Evolutionary conservation across 2,888 invertebrate genomes (phyloP).

Genomic region (Oscheius sp.): DNA sequence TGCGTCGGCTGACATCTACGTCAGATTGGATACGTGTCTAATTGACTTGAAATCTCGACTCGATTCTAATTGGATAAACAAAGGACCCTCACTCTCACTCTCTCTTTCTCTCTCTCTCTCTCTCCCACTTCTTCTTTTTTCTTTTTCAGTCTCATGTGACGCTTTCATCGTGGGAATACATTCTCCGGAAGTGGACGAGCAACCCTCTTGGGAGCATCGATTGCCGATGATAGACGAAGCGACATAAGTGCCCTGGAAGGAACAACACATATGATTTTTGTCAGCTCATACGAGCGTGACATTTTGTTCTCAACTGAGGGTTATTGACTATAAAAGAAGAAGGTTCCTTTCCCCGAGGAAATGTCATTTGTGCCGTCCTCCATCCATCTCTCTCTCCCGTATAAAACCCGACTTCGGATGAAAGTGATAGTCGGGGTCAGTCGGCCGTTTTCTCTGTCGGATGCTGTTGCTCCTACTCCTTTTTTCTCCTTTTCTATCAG

Average conservation of each 20-base stretch:
- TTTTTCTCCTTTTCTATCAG: too few relatives aligned
- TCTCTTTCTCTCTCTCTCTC: background rate
- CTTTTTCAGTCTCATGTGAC: conserved; percentile 13
- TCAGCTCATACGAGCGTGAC: too few relatives aligned
- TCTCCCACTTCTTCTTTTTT: background rate
- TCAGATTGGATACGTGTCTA: background rate
- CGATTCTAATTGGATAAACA: conserved; percentile 24
- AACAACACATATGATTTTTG: too few relatives aligned
- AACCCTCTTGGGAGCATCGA: background rate
- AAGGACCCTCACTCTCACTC: background rate
- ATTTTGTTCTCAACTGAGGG: too few relatives aligned
- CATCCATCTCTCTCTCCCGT: conserved; percentile 1
- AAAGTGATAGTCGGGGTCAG: conserved; percentile 15
- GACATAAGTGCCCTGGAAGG: background rate
- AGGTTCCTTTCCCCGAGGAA: conserved; percentile 13
- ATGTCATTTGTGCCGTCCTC: conserved; percentile 7
- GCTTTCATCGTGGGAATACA: conserved; percentile 10
- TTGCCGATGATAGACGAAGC: background rate
- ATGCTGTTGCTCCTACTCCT: background rate
- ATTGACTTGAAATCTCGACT: conserved; percentile 1
- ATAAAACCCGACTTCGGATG: conserved; percentile 12
- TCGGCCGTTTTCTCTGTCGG: background rate
- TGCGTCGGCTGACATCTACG: too few relatives aligned
- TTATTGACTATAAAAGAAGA: too few relatives aligned
- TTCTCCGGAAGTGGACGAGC: conserved; percentile 1